These are phyloP conservation scores for Euspilapteryx auroguttella DNA, from an alignment of 2,888 invertebrate species.

Conservation along the genomic window DNA sequence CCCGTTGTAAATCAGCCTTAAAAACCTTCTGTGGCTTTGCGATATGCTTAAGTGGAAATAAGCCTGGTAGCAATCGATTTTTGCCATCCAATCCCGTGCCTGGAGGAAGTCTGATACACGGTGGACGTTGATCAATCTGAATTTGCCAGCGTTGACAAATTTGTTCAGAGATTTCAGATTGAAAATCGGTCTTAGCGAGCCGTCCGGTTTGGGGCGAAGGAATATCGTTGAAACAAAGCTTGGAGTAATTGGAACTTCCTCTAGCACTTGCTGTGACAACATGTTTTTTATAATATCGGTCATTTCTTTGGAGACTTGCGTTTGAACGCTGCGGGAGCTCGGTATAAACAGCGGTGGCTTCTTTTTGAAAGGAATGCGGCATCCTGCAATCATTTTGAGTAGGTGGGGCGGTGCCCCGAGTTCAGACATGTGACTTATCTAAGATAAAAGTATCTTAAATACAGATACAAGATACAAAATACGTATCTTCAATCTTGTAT, in stretches of 20 bases:
- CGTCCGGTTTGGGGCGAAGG: constrained; percentile 11
- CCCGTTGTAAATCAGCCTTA: constrained; percentile 10
- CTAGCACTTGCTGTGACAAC: constrained; percentile 7
- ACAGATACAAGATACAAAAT: too few relatives aligned
- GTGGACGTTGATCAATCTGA: constrained; percentile 11
- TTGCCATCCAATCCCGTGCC: constrained; percentile 11
- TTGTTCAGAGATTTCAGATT: constrained; percentile 11
- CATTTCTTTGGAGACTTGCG: constrained; percentile 7
- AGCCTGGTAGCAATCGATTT: constrained; percentile 11
- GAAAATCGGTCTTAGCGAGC: too few relatives aligned
- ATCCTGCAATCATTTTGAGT: constrained; percentile 8
- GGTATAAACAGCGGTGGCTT: constrained; percentile 9
- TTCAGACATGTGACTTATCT: too few relatives aligned
- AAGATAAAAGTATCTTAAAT: too few relatives aligned
- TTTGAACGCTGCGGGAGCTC: neutral
- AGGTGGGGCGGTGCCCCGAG: constrained; percentile 7
- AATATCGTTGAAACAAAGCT: constrained; percentile 13
- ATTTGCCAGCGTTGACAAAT: constrained; percentile 9
- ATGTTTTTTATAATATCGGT: constrained; percentile 7
- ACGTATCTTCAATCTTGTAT: too few relatives aligned
- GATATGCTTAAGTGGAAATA: constrained; percentile 11
- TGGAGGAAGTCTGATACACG: constrained; percentile 12
- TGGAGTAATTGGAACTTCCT: constrained; percentile 6
- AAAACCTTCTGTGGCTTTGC: constrained; percentile 9
- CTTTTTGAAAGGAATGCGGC: constrained; percentile 9